These are phyloP conservation scores for Centrocercus urophasianus DNA, from an alignment of 2,113 vertebrate genomes.

Conservation along the genomic window DNA sequence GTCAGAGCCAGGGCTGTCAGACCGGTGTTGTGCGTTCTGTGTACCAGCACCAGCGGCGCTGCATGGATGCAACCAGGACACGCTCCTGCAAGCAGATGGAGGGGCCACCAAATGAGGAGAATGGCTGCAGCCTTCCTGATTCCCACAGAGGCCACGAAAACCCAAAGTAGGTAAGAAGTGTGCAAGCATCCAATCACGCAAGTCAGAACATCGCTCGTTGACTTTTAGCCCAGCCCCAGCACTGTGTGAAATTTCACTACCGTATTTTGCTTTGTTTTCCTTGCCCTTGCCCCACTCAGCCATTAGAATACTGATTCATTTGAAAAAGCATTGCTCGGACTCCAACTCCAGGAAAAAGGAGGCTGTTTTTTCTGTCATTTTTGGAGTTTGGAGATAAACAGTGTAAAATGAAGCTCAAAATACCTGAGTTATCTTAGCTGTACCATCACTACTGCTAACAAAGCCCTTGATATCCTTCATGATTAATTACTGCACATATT, in stretches of 20 bases:
- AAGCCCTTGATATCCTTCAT: not conserved
- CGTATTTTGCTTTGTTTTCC: not conserved
- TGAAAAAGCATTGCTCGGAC: not conserved
- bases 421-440: not conserved
- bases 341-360: not conserved
- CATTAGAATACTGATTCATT: not conserved
- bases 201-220: fast-evolving
- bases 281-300: not conserved
- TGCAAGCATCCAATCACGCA: fast-evolving
- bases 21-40: fast-evolving
- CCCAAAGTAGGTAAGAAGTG: fast-evolving
- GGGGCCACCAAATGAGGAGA: not conserved
- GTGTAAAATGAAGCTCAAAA: not conserved
- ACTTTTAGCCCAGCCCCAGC: fast-evolving
- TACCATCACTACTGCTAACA: not conserved
- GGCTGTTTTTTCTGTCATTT: not conserved
- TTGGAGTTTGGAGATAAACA: not conserved
- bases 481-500: not conserved
- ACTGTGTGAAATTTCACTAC: not conserved
- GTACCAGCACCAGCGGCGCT: not conserved
- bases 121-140: not conserved
- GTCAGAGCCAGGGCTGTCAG: not conserved
- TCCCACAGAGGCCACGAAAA: not conserved
- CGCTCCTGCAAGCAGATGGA: not conserved
- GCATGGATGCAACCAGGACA: not conserved